A percentile compares a stretch with the other conserved stretches of the same genome.
phyloP scores from a whole-genome alignment of 2,113 vertebrate species.

The Podocnemis expansa region DNA sequence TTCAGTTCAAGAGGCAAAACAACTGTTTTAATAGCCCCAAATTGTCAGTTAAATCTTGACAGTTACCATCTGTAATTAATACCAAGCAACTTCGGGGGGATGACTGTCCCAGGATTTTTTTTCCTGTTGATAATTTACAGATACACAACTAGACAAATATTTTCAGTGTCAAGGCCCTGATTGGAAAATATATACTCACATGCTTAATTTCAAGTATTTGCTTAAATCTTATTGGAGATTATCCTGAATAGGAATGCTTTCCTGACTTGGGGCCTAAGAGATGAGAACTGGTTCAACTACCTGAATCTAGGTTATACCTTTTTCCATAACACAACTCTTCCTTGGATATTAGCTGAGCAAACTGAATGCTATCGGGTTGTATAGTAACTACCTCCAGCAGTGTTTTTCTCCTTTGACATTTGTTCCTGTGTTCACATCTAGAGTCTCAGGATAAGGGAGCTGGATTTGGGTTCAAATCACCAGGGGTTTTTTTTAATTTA shows the following conservation, averaged over 20 bases:
- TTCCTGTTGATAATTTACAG: not conserved
- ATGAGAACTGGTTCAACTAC: not conserved
- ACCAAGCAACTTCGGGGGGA: not conserved
- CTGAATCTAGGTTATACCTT: not conserved
- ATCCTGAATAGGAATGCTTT: not conserved
- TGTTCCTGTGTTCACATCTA: not conserved
- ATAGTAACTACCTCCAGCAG: not conserved
- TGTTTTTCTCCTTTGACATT: not conserved
- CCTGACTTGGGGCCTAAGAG: not conserved
- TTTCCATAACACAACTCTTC: not conserved
- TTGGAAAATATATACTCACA: not conserved
- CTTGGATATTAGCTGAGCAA: rapidly evolving
- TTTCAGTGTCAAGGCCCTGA: not conserved
- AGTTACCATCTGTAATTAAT: not conserved
- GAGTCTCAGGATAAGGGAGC: not conserved
- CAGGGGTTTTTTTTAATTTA: too few species aligned
- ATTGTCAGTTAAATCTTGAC: not conserved
- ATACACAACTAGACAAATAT: not conserved
- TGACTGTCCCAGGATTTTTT: too few species aligned
- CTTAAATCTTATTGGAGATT: not conserved
- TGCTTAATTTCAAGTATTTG: not conserved
- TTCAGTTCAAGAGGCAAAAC: not conserved
- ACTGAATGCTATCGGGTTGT: not conserved
- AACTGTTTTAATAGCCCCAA: not conserved
- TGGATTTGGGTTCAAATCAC: not conserved